Evolutionary conservation across 2,113 vertebrate genomes (phyloP), one percentile per base, ranked within the genome.

Genomic region (Bucco capensis): DNA sequence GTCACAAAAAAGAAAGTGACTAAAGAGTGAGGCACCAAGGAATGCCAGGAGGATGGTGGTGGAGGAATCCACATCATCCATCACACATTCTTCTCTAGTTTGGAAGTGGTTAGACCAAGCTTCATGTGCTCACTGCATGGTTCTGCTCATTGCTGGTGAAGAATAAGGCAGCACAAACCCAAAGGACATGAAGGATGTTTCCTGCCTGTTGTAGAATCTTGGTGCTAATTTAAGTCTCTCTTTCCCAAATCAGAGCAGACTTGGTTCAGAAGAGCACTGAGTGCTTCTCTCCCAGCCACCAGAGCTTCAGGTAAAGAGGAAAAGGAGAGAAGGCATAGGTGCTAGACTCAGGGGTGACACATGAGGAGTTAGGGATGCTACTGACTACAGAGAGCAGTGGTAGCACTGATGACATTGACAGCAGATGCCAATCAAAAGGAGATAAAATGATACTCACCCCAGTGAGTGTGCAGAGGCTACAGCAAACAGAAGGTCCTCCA

Each of bases 111-210:
- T 54, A 56, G 24, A 30, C 9, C 14, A 64, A 31, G 16, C 44
- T n/a, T 83, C 67, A 7, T 30, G 37, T 60, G 49, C 27, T 50
- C 37, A 10, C 19, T 5, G 25, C 2, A 1, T 17, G 44, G 10
- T 19, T 7, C 5, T 47, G 12, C 19, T 91, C 64, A 22, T 7
- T 51, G 40, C 25, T 25, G 60, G n/a, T n/a, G 5, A 33, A 47
- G 23, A 17, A 11, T 16, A 16, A 19, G 22, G 44, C 28, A 51
- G 25, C 25, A 57, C 8, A 25, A 62, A 82, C 54, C 1, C 19
- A 2, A 17, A 25, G 30, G 5, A 9, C 0, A 2, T 5, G 14
- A 38, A 76, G 38, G 60, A 23, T 5, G 13, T 7, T 23, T 5
- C 38, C 1, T 2, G 3, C 46, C 44, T 30, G 8, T 19, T 10